These are phyloP conservation scores for Elephas maximus DNA, from an alignment of 2,113 vertebrate genomes.

Conservation along the genomic window DNA sequence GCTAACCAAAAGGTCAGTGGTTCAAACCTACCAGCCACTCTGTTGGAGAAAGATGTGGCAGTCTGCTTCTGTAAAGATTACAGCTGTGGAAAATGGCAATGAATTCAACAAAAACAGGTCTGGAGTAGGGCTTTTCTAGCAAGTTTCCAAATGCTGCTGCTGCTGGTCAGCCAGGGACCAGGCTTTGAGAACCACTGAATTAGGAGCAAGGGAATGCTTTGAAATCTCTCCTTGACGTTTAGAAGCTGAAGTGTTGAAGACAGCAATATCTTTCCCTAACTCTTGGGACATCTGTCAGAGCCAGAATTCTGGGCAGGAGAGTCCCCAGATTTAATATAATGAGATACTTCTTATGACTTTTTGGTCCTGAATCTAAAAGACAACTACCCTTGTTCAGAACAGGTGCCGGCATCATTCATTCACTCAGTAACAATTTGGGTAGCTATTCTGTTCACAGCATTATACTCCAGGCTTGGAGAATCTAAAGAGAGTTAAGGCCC, in stretches of 20 bases:
- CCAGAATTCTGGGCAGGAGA: constrained; percentile 9
- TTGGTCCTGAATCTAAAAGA: constrained; percentile 17
- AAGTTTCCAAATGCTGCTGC: neutral
- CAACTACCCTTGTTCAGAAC: neutral
- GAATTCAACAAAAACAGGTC: neutral
- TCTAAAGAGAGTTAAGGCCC: neutral
- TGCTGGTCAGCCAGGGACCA: neutral
- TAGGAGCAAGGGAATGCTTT: neutral
- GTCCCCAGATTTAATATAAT: neutral
- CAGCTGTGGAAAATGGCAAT: too few species aligned
- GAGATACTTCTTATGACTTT: neutral
- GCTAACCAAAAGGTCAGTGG: too few species aligned
- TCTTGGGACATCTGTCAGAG: neutral
- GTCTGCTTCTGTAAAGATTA: too few species aligned
- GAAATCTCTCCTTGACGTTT: neutral
- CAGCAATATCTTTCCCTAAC: neutral
- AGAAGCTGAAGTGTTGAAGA: neutral
- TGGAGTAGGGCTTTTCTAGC: neutral
- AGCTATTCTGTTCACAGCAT: neutral
- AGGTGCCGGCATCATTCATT: neutral
- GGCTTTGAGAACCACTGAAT: neutral
- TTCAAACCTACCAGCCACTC: too few species aligned
- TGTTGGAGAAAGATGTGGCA: too few species aligned
- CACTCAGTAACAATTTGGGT: neutral
- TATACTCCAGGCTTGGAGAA: neutral